Conservation (phyloP, 2,888 invertebrate species). For the Exocentrus adspersus region DNA sequence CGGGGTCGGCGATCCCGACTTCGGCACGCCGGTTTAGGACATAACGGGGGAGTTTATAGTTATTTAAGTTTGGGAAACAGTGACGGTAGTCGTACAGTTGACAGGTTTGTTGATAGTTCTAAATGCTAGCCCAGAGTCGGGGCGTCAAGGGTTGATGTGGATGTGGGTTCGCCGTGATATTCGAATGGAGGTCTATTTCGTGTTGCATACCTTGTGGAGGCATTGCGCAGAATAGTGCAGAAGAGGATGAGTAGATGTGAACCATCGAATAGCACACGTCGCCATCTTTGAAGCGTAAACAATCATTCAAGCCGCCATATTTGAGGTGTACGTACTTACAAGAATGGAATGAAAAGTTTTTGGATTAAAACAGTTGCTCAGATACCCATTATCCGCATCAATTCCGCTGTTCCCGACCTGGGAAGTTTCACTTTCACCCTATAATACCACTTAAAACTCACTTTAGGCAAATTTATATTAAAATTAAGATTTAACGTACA, state of each 20-base stretch:
- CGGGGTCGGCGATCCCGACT: constrained; percentile 75
- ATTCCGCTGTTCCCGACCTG: constrained; percentile 2
- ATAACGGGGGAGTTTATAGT: constrained; percentile 28
- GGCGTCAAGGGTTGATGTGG: constrained; percentile 6
- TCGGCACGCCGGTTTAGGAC: constrained; percentile 73
- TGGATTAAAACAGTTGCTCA: not conserved
- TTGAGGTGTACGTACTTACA: no score
- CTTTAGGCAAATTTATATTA: constrained; percentile 17
- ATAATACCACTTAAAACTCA: constrained; percentile 19
- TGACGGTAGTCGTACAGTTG: constrained; percentile 34
- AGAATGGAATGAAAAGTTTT: not conserved
- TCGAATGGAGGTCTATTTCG: no score
- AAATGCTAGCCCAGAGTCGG: constrained; percentile 18
- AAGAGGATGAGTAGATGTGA: no score
- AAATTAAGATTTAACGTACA: constrained; percentile 12
- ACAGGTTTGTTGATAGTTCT: constrained; percentile 27
- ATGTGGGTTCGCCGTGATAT: no score
- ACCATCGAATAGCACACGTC: no score
- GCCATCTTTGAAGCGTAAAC: no score
- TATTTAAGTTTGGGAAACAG: constrained; percentile 32
- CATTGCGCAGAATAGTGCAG: no score
- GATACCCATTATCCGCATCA: constrained; percentile 1
- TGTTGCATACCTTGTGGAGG: no score
- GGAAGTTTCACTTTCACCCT: constrained; percentile 6
- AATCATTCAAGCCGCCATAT: no score